Conservation (phyloP, 2,888 invertebrate species). For the Acronicta alni region DNA sequence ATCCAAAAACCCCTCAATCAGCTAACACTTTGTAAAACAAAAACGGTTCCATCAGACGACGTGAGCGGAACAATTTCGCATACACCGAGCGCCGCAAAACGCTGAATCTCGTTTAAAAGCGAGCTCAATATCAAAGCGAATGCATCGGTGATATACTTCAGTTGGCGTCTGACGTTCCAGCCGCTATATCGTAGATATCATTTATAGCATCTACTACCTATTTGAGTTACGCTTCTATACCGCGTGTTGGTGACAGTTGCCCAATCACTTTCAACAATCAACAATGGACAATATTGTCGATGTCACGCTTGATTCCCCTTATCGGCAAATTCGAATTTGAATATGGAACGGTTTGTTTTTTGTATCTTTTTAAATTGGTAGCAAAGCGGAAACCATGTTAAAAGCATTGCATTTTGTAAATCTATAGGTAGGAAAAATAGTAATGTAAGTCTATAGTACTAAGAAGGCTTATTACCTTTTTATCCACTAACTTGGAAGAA, state of each 20-base stretch:
- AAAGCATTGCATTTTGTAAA: background rate
- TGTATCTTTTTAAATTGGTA: background rate
- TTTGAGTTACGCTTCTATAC: background rate
- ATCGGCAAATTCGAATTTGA: constrained; percentile 32
- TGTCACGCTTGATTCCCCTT: constrained; percentile 26
- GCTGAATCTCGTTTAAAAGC: constrained; percentile 55
- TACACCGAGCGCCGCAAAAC: constrained; percentile 31
- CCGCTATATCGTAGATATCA: constrained; percentile 11
- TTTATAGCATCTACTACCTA: constrained; percentile 2
- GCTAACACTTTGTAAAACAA: constrained; percentile 12
- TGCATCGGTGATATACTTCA: constrained; percentile 48
- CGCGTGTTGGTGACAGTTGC: constrained; percentile 14
- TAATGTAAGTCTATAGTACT: no score
- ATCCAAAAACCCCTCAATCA: background rate
- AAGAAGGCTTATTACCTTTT: no score
- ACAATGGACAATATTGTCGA: constrained; percentile 25
- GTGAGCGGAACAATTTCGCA: constrained; percentile 37
- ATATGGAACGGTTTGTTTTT: constrained; percentile 25
- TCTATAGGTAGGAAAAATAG: no score
- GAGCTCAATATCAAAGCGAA: constrained; percentile 57
- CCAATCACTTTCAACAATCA: constrained; percentile 33
- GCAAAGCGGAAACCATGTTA: no score
- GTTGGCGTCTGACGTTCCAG: constrained; percentile 46
- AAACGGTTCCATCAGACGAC: constrained; percentile 23
- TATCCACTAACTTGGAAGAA: no score